These are phyloP conservation scores for Polyergus mexicanus DNA, from an alignment of 1,140 invertebrate genomes.

Conservation along the genomic window DNA sequence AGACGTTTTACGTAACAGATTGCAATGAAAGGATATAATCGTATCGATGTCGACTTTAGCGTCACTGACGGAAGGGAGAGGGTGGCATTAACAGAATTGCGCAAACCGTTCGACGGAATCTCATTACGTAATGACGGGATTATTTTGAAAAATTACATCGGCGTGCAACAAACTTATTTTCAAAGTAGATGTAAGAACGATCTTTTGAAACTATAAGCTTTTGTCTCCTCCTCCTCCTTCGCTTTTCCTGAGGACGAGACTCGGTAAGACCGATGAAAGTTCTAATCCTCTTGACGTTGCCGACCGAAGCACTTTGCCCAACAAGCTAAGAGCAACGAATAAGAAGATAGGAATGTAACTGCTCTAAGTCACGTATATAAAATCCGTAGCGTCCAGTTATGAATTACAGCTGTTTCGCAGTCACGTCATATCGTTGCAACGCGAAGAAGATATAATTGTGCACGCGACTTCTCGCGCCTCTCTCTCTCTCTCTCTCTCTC, in stretches of 20 bases:
- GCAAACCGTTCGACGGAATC: constrained; percentile 44
- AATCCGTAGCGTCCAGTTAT: constrained; percentile 58
- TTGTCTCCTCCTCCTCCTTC: background rate
- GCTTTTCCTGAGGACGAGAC: constrained; percentile 32
- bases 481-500: background rate
- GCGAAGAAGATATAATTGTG: constrained; percentile 51
- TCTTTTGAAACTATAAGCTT: constrained; percentile 50
- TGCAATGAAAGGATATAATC: background rate
- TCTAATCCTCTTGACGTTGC: constrained; percentile 73
- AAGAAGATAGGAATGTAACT: constrained; percentile 62
- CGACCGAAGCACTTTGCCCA: constrained; percentile 66
- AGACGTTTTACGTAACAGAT: constrained; percentile 8
- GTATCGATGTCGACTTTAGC: constrained; percentile 23
- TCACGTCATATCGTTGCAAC: constrained; percentile 23
- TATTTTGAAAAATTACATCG: constrained; percentile 59
- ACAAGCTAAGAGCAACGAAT: constrained; percentile 55
- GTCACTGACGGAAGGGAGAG: background rate
- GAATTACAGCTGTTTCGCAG: constrained; percentile 45
- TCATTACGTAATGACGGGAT: constrained; percentile 47
- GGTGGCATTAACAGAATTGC: constrained; percentile 49
- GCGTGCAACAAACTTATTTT: constrained; percentile 51
- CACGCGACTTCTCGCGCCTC: constrained; percentile 40
- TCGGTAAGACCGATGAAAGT: constrained; percentile 72
- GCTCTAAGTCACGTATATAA: constrained; percentile 63
- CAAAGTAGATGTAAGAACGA: constrained; percentile 58